Base-by-base conservation (phyloP, 2,797 vertebrate genomes). In the Hippopotamyrus pictus region DNA sequence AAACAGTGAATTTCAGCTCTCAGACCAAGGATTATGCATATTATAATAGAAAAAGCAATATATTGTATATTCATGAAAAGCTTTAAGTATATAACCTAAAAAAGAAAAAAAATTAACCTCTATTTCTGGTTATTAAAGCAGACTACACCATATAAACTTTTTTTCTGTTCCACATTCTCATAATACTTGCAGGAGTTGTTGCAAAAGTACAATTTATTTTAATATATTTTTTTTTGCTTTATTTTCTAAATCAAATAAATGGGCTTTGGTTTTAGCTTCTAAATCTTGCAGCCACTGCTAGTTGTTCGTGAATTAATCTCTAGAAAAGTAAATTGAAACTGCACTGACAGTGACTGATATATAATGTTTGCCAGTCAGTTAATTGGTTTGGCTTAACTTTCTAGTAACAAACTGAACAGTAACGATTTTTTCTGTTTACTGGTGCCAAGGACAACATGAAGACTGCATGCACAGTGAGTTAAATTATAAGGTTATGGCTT, bases 401-500 rank as follows among this genome's bases (percentile, higher is more conserved):
- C 73, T n/a, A 79, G 7, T 46, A 79, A 79, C 17, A 76, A 73
- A 37, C 33, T 73, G 69, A 41, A 41, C 69, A 17, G 33, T 33
- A 76, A 33, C 11, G 17, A 46, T 79, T 44, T 79, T 19, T 84
- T 83, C 79, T 44, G 41, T 83, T n/a, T 48, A 83, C n/a, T 11
- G 44, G 44, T 48, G 82, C 82, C 44, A 50, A 51, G 22, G 48
- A 84, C 48, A 51, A 22, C 37, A 51, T 12, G 82, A 84, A 51
- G 44, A 25, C 9, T 17, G 19, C 82, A 84, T 29, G 22, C 82
- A 5, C 22, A 25, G 41, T 5, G 44, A 84, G 44, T 22, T 25
- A 51, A 84, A 48, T 48, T 51, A 25, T n/a, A 76, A 79, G 33
- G 54, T 62, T 19, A 89, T 62, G n/a, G 86, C 54, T 86, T 90